phyloP scores from a whole-genome alignment of 1,140 invertebrate genomes.

The Drosophila sulfurigaster region DNA sequence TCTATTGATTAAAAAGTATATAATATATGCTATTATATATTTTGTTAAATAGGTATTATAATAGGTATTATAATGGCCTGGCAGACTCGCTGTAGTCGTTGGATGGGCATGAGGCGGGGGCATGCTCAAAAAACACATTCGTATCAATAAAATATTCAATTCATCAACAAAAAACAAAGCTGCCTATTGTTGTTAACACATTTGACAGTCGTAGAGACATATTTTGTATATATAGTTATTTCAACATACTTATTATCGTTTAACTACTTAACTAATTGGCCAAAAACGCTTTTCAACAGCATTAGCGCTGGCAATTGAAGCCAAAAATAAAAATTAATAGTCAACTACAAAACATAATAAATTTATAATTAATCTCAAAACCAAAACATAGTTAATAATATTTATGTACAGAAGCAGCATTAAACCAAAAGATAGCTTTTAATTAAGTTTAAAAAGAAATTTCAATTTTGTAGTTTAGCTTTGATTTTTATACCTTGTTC shows the following conservation, averaged over 20 bases:
- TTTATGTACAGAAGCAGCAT: slow-evolving; percentile 65
- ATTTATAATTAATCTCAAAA: not conserved
- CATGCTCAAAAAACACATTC: slow-evolving; percentile 49
- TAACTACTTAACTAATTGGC: slow-evolving; percentile 47
- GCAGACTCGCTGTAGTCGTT: slow-evolving; percentile 12
- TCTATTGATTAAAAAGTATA: slow-evolving; percentile 14
- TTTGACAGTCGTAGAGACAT: slow-evolving; percentile 5
- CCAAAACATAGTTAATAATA: slow-evolving; percentile 21
- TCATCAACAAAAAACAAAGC: slow-evolving; percentile 28
- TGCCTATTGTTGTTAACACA: slow-evolving; percentile 14
- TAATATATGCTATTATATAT: slow-evolving; percentile 3
- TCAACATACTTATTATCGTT: slow-evolving; percentile 14
- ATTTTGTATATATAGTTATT: slow-evolving; percentile 13
- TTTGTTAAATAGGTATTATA: slow-evolving; percentile 17
- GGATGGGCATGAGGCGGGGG: slow-evolving; percentile 29
- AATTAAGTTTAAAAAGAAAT: slow-evolving; percentile 44
- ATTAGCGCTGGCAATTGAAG: slow-evolving; percentile 44
- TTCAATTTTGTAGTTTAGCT: slow-evolving; percentile 64
- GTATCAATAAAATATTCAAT: slow-evolving; percentile 22
- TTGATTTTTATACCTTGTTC: slow-evolving; percentile 82
- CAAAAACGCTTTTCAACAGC: slow-evolving; percentile 48
- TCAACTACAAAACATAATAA: slow-evolving; percentile 46
- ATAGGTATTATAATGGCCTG: slow-evolving; percentile 17
- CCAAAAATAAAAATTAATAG: slow-evolving; percentile 26
- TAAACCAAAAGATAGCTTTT: slow-evolving; percentile 62